Evolutionary conservation across 2,113 vertebrate species (phyloP), one percentile per base, ranked within the genome.

Genomic region (Oncorhynchus clarkii): DNA sequence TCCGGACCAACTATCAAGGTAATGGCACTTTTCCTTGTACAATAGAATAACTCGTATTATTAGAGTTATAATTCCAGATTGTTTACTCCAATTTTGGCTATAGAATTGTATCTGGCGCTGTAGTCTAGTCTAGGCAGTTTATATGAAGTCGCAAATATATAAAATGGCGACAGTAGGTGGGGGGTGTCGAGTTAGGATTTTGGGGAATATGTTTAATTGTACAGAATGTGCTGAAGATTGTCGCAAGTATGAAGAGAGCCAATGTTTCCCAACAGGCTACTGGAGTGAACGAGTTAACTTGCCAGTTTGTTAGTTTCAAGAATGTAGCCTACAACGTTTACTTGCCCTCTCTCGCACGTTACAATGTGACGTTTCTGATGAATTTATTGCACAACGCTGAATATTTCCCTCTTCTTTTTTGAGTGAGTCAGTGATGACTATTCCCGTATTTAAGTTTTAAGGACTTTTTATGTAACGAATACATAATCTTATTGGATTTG

Each of bases 161-260:
- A 94, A 94, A 93, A 94, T 94, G 93, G 93, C 93, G 93, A 94
- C 93, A 94, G 91, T 89, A 90, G 90, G 91, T 89, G 86, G 89
- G 89, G 91, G 82, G 91, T 81, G 85, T 80, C 70, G 78, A 87
- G 75, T 84, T 79, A 88, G 87, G 88, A 82, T 83, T 91, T 80
- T 83, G 84, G 87, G 87, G 84, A 86, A 88, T 92, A 87, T 90
- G 51, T 54, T 54, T 88, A 79, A 87, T 85, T 87, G 22, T 49
- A 64, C 75, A 75, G 75, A 82, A 78, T 67, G 88, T 87, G 85
- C 78, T 78, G 57, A 82, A 77, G 82, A 79, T 88, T 78, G 86
- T 64, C 59, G 77, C 79, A 80, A 82, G 80, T 81, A 18, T 77
- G 73, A 82, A 81, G 75, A 71, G 72, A 75, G 76, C 82, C 79